Evolutionary conservation across 2,113 vertebrate genomes (phyloP), one percentile per base, ranked within the genome.

Genomic region (Ciconia boyciana): DNA sequence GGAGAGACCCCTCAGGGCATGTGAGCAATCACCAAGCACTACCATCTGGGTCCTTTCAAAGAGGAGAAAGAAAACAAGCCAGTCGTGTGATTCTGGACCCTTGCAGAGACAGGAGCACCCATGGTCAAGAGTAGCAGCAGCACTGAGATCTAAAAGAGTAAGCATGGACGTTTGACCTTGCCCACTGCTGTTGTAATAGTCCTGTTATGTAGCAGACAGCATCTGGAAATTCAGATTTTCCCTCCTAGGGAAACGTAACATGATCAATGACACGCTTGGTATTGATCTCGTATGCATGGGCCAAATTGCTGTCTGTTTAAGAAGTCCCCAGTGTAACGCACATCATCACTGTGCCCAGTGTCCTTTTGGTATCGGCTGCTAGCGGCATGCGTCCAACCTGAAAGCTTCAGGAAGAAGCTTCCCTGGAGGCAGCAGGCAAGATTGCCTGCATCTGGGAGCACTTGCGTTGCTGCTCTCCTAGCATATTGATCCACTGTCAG

Each of bases 171-270:
- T 82, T 85, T 91, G 77, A 54, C 91, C 66, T 94, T 54, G 87
- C 76, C 80, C 13, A 8, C 54, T 66, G 29, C 32, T 84, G 48
- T 79, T 86, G 68, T 64, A 0, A 46, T 89, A 54, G 57, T 64
- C 39, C 71, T 86, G 43, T 58, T 75, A 26, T 11, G 18, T 19
- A 79, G 81, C 91, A 97, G 87, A 14, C 54, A 43, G 78, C 81
- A 87, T 90, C 82, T 90, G 74, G 71, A 94, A 91, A 94, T 84
- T 78, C 52, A 70, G 54, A 25, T 54, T 92, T 89, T 88, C 58
- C 90, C 83, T 94, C 31, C 21, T 49, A 82, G 92, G 66, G 83
- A 95, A 91, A 57, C 61, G 41, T 10, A 75, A 54, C 55, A 4
- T 25, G 66, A 86, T 95, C 2, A 8, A 4, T 93, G 44, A 16